Evolutionary conservation across 2,888 invertebrate species (phyloP).

Genomic region (Seira musarum): DNA sequence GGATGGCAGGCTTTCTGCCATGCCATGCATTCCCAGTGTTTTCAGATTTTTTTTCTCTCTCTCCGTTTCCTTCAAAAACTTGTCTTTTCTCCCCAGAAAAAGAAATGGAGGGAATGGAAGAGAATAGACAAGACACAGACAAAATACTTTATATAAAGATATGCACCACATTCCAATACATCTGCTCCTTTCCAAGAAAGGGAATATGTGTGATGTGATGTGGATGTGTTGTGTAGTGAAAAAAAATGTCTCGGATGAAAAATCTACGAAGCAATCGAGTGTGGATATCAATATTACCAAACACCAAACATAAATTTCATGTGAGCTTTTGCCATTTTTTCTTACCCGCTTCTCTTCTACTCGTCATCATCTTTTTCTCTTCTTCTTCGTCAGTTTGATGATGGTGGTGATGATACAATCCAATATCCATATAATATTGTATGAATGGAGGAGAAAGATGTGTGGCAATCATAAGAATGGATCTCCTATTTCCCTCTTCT

Average conservation of each 20-base stretch:
- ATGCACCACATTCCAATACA: background rate
- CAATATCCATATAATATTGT: conserved; percentile 8
- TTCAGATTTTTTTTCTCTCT: conserved; percentile 64
- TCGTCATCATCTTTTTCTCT: background rate
- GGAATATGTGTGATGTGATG: too few relatives aligned
- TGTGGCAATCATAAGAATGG: conserved; percentile 20
- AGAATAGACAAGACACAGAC: background rate
- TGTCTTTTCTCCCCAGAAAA: background rate
- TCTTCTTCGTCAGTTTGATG: background rate
- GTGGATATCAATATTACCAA: conserved; percentile 70
- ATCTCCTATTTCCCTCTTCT: conserved; percentile 43
- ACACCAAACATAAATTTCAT: conserved; percentile 70
- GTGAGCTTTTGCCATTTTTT: conserved; percentile 62
- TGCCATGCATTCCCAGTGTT: too few relatives aligned
- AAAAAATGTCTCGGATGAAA: conserved; percentile 70
- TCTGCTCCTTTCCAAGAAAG: background rate
- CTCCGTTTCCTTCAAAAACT: background rate
- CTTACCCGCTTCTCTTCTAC: conserved; percentile 6
- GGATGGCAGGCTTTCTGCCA: conserved; percentile 70
- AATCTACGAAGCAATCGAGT: conserved; percentile 70
- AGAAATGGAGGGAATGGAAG: too few relatives aligned
- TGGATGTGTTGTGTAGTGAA: conserved; percentile 55
- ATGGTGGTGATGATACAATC: background rate
- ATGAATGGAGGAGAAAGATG: background rate
- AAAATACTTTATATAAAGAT: background rate